These are phyloP conservation scores for Alsophila aescularia DNA, from an alignment of 2,888 invertebrate genomes.

Conservation along the genomic window DNA sequence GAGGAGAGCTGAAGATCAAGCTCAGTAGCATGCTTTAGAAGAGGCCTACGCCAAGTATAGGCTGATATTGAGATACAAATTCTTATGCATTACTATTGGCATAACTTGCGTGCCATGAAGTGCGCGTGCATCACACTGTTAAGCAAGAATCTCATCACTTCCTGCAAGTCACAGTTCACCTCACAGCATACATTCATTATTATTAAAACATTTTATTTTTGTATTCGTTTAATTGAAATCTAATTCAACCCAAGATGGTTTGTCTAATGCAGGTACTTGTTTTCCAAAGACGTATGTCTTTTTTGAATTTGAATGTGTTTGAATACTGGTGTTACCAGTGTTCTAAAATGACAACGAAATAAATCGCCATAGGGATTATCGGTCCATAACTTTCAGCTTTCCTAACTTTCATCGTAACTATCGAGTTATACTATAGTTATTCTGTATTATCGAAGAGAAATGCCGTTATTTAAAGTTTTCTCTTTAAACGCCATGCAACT, in stretches of 20 bases:
- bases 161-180: constrained; percentile 11
- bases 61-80: not conserved
- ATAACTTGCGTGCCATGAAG: not conserved
- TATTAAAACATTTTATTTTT: no score
- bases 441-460: constrained; percentile 15
- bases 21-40: no score
- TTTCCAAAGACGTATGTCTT: no score
- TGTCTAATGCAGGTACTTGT: no score
- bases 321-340: no score
- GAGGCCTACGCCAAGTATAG: not conserved
- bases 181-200: constrained; percentile 1
- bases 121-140: constrained; percentile 11
- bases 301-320: no score
- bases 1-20: no score
- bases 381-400: constrained; percentile 16
- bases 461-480: constrained; percentile 8
- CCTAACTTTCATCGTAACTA: constrained; percentile 2
- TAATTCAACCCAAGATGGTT: no score
- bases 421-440: no score
- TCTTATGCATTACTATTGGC: not conserved
- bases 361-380: constrained; percentile 8
- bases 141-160: constrained; percentile 16
- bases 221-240: no score
- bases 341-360: not conserved
- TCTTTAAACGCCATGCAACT: not conserved